These are phyloP conservation scores for Sus scrofa DNA, from an alignment of 2,113 vertebrate species.

Conservation along the genomic window T2T-Sscrofa CM000820.6:55494001-55494500, in stretches of 20 bases:
- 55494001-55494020: too few relatives aligned
- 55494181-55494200: too few relatives aligned
- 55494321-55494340: not conserved
- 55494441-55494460: constrained; percentile 53
- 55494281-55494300: constrained; percentile 35
- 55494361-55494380: constrained; percentile 1
- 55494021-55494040: too few relatives aligned
- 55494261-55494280: not conserved
- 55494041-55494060: too few relatives aligned
- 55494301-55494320: not conserved
- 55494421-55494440: not conserved
- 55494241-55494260: not conserved
- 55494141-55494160: too few relatives aligned
- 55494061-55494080: too few relatives aligned
- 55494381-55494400: constrained; percentile 15
- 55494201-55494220: not conserved
- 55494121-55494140: too few relatives aligned
- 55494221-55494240: not conserved
- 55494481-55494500: constrained; percentile 56
- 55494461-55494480: constrained; percentile 72
- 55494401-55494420: not conserved
- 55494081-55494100: too few relatives aligned
- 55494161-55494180: too few relatives aligned
- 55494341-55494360: constrained; percentile 46
- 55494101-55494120: too few relatives aligned